phyloP scores from a whole-genome alignment of 2,888 invertebrate species.

The Tuta absoluta region DNA sequence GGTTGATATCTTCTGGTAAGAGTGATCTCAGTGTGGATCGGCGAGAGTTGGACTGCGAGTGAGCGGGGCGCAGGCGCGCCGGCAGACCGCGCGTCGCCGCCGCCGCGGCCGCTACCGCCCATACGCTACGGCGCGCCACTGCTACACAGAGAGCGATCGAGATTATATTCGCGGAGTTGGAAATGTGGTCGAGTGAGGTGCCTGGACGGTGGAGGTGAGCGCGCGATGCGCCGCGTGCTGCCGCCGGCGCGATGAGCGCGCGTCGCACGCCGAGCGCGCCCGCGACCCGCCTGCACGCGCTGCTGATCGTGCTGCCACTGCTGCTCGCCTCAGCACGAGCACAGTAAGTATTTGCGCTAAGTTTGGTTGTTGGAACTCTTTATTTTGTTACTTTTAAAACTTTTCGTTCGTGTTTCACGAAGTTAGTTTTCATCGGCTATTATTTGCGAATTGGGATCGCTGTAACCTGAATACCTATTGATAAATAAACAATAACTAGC shows the following conservation, averaged over 20 bases:
- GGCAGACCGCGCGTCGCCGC: constrained; percentile 64
- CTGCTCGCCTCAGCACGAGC: constrained; percentile 55
- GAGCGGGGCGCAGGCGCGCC: constrained; percentile 74
- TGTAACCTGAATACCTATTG: background rate
- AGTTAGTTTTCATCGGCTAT: background rate
- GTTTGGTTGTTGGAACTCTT: background rate
- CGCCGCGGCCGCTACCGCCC: constrained; percentile 56
- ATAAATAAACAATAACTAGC: no score
- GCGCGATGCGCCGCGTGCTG: constrained; percentile 64
- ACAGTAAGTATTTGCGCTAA: constrained; percentile 58
- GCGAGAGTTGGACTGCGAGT: constrained; percentile 36
- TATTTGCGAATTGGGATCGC: background rate
- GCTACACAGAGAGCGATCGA: constrained; percentile 46
- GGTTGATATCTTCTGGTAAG: constrained; percentile 35
- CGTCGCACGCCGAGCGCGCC: constrained; percentile 57
- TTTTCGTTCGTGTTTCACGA: constrained; percentile 2
- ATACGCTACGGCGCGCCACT: constrained; percentile 41
- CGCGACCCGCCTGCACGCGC: constrained; percentile 43
- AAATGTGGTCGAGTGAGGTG: constrained; percentile 26
- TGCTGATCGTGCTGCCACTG: constrained; percentile 48
- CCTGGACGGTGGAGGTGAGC: constrained; percentile 50
- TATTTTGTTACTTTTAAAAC: constrained; percentile 9
- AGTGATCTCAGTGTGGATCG: constrained; percentile 30
- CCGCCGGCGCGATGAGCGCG: constrained; percentile 71
- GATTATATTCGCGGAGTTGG: constrained; percentile 39